A percentile compares a stretch with the other conserved stretches of the same genome.
These are phyloP conservation scores for Linepithema humile DNA, from an alignment of 1,140 invertebrate species.

Conservation along the genomic window DNA sequence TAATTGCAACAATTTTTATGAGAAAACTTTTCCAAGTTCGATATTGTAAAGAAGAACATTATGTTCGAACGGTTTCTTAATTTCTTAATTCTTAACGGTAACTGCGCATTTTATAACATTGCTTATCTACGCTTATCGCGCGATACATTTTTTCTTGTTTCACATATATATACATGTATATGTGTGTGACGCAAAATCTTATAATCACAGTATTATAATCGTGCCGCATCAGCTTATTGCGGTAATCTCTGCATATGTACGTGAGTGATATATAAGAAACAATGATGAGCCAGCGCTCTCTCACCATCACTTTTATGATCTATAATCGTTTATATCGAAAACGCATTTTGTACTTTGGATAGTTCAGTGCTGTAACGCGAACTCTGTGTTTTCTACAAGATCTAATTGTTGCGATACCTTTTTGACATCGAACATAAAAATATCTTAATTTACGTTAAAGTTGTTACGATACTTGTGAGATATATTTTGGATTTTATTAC, in stretches of 20 bases:
- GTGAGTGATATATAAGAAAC: background rate
- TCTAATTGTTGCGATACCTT: too few relatives aligned
- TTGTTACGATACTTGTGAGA: too few relatives aligned
- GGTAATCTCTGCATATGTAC: background rate
- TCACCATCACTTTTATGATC: background rate
- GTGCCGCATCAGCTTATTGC: background rate
- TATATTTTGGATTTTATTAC: too few relatives aligned
- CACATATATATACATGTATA: too few relatives aligned
- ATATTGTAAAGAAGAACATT: too few relatives aligned
- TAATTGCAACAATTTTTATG: too few relatives aligned
- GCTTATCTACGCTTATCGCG: background rate
- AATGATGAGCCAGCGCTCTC: too few relatives aligned
- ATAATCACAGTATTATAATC: background rate
- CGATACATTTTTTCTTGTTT: background rate
- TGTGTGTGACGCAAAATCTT: background rate
- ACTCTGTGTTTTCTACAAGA: background rate
- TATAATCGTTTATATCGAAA: background rate
- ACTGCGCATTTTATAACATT: background rate
- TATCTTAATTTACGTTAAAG: too few relatives aligned
- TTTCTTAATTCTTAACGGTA: too few relatives aligned
- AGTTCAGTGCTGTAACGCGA: background rate
- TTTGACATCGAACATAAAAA: too few relatives aligned
- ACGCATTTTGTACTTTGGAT: background rate
- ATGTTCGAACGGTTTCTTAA: too few relatives aligned
- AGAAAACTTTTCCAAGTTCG: too few relatives aligned